Evolutionary conservation across 2,113 vertebrate species (phyloP), one percentile per base, ranked within the genome.

Genomic region (Pomatorhinus ruficollis): DNA sequence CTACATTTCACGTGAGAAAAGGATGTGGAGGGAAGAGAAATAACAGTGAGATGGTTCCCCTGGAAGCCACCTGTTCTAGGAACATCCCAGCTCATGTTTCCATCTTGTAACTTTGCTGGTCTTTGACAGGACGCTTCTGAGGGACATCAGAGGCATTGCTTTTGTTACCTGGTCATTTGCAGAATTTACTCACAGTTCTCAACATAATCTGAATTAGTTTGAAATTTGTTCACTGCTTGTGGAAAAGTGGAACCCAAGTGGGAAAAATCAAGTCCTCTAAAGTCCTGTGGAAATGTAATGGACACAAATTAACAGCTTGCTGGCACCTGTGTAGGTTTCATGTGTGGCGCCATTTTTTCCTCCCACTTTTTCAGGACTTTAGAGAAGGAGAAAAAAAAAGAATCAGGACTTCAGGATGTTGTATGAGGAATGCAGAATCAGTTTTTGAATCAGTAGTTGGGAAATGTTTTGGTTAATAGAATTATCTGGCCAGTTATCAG

Each of bases 401-500:
- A 49, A 49, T 22, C 14, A 39, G 20, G 16, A 37, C 16, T 93
- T 80, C 11, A 74, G 30, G 22, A 54, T 81, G 31, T 35, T 84
- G 17, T 23, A 42, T 35, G 35, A 86, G 28, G 44, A 86, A 83
- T 63, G 35, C 15, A 79, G 63, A 50, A 80, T 37, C 75, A 49
- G n/a, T 53, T 85, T 83, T 61, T 85, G 35, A 90, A 72, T 85
- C 45, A 54, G 74, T 50, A 70, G 12, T 33, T 65, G 54, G 39
- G 84, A 87, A 93, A 70, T 45, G 74, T 90, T 83, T 83, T 79
- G 28, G 27, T 84, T 63, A 80, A 49, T 44, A 52, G 75, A 80
- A 69, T 85, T 74, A 87, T 91, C 82, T 96, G 91, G 93, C 82
- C 44, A 47, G 75, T 76, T 90, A 90, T 93, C 78, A 95, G 82